A percentile compares a stretch with the other conserved stretches of the same genome.
These are phyloP conservation scores for Tricholauxania praeusta DNA, from an alignment of 2,888 invertebrate species.

Conservation along the genomic window DNA sequence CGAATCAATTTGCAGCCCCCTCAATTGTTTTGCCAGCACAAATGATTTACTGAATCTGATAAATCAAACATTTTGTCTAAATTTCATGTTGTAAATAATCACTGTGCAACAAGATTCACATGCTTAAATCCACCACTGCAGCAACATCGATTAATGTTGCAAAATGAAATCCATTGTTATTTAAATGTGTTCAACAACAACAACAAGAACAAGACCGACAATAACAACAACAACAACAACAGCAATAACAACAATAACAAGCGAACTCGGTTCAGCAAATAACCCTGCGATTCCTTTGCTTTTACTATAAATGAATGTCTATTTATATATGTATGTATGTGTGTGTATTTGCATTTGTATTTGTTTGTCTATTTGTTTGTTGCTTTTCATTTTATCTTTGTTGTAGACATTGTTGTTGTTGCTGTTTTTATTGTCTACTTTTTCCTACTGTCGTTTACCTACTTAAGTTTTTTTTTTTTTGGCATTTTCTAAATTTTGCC, in stretches of 20 bases:
- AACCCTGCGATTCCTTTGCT: background rate
- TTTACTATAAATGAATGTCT: conserved; percentile 46
- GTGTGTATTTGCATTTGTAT: conserved; percentile 48
- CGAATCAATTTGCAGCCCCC: too few species aligned
- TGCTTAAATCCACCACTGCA: background rate
- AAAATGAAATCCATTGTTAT: conserved; percentile 32
- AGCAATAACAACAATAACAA: background rate
- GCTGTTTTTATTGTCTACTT: too few species aligned
- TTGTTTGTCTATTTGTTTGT: background rate
- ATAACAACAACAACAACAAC: conserved; percentile 2
- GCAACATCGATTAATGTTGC: conserved; percentile 31
- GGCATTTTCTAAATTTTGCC: background rate
- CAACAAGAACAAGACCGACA: too few species aligned
- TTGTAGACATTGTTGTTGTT: too few species aligned
- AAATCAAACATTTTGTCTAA: too few species aligned
- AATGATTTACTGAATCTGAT: too few species aligned
- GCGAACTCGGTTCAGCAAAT: background rate
- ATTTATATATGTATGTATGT: conserved; percentile 47
- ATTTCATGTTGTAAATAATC: too few species aligned
- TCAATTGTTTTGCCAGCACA: too few species aligned
- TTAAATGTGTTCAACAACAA: conserved; percentile 22
- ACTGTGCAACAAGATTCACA: too few species aligned
- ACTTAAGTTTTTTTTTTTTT: conserved; percentile 5
- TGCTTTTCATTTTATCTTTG: too few species aligned
- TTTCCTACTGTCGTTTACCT: background rate